Evolutionary conservation across 2,888 invertebrate genomes (phyloP).

Genomic region (Cataglyphis altisquamis): DNA sequence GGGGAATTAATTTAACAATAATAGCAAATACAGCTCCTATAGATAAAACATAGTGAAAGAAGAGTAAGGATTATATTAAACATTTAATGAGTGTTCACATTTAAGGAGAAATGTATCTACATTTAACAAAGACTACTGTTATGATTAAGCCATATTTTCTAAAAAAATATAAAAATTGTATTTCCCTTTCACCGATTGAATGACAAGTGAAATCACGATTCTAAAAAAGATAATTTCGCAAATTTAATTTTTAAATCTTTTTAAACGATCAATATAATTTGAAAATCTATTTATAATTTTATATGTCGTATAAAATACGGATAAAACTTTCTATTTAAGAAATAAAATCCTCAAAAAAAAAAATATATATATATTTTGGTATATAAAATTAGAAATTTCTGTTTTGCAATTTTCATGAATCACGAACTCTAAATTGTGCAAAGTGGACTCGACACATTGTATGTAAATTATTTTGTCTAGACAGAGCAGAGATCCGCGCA

Average conservation of each 20-base stretch:
- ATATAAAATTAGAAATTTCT: neutral
- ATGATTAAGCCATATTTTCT: neutral
- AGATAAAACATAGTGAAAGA: neutral
- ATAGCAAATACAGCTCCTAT: too few species aligned
- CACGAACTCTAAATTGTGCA: neutral
- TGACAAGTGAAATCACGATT: too few species aligned
- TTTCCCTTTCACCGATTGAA: too few species aligned
- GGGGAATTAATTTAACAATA: too few species aligned
- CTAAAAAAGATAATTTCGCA: too few species aligned
- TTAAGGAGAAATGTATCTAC: neutral
- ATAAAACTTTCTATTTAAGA: neutral
- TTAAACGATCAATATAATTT: too few species aligned
- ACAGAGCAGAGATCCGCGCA: conserved; percentile 53
- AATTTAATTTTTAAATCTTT: too few species aligned
- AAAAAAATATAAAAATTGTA: neutral
- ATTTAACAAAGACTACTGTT: neutral
- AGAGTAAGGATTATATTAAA: neutral
- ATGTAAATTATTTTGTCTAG: conserved; percentile 66
- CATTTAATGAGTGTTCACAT: neutral
- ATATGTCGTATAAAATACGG: too few species aligned
- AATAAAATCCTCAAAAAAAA: neutral
- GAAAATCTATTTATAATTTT: too few species aligned
- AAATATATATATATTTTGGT: neutral
- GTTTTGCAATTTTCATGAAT: too few species aligned
- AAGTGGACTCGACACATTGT: neutral